Conservation (phyloP, 2,888 invertebrate species). For the Ophion obscuratus region DNA sequence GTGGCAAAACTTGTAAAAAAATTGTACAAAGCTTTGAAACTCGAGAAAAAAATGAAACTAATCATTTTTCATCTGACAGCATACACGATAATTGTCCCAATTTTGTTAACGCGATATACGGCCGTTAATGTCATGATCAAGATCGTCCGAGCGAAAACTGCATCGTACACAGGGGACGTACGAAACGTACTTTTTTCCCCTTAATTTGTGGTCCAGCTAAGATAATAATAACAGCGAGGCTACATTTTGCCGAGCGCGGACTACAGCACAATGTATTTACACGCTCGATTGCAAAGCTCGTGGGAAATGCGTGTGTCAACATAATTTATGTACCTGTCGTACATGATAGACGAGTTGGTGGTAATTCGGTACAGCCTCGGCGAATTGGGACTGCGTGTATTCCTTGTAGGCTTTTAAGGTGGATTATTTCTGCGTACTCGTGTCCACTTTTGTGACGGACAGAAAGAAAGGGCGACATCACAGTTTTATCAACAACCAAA, state of each 20-base stretch:
- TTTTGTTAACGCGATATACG: background rate
- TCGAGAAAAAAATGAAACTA: background rate
- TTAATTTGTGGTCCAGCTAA: background rate
- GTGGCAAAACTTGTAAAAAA: background rate
- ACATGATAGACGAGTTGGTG: conserved; percentile 21
- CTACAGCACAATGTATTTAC: conserved; percentile 22
- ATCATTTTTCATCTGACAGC: background rate
- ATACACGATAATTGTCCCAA: background rate
- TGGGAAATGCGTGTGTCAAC: conserved; percentile 28
- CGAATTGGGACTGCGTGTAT: background rate
- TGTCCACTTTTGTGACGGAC: background rate
- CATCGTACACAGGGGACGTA: background rate
- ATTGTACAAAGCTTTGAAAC: background rate
- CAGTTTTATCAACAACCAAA: background rate
- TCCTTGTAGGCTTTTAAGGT: background rate
- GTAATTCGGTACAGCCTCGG: conserved; percentile 2
- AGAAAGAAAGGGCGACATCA: background rate
- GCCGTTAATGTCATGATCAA: conserved; percentile 16
- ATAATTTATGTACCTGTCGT: conserved; percentile 27
- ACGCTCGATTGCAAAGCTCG: conserved; percentile 25
- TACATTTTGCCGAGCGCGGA: background rate
- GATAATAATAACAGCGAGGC: conserved; percentile 20
- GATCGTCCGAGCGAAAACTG: conserved; percentile 4
- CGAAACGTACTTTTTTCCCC: conserved; percentile 5
- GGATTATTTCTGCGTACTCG: background rate